Percentiles rank a stretch among this genome's conserved stretches.
Conservation (phyloP, 2,797 vertebrate species). For the Tapera naevia region DNA sequence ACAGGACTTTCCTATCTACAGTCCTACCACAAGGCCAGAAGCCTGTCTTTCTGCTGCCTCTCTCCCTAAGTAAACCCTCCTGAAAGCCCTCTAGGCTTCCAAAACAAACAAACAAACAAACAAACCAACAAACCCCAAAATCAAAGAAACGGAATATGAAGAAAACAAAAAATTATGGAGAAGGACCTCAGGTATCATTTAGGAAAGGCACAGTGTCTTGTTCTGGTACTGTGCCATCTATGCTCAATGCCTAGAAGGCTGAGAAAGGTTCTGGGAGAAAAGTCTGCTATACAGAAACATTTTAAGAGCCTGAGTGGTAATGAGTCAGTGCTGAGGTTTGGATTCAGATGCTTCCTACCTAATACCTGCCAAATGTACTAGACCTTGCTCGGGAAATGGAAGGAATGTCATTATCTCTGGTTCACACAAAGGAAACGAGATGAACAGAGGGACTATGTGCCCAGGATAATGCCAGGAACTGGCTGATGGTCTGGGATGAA, state of each 20-base stretch:
- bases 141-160: constrained; percentile 12
- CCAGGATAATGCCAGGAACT: not conserved
- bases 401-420: not conserved
- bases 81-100: constrained; percentile 16
- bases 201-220: not conserved
- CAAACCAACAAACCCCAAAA: not conserved
- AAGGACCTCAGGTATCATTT: constrained; percentile 29
- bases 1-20: not conserved
- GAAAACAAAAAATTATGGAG: not conserved
- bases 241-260: constrained; percentile 7
- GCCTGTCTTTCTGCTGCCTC: not conserved
- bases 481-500: not conserved
- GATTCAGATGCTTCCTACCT: not conserved
- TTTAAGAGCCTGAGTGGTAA: not conserved
- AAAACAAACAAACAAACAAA: not conserved
- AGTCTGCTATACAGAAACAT: accelerated
- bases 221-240: not conserved
- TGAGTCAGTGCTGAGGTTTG: constrained; percentile 27
- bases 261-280: constrained; percentile 32
- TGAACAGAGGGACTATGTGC: not conserved
- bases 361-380: not conserved
- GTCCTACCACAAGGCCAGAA: not conserved
- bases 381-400: not conserved
- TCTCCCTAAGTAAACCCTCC: constrained; percentile 17
- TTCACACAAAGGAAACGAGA: not conserved